Evolutionary conservation across 2,888 invertebrate species (phyloP).

Genomic region (Ctenicera cuprea): DNA sequence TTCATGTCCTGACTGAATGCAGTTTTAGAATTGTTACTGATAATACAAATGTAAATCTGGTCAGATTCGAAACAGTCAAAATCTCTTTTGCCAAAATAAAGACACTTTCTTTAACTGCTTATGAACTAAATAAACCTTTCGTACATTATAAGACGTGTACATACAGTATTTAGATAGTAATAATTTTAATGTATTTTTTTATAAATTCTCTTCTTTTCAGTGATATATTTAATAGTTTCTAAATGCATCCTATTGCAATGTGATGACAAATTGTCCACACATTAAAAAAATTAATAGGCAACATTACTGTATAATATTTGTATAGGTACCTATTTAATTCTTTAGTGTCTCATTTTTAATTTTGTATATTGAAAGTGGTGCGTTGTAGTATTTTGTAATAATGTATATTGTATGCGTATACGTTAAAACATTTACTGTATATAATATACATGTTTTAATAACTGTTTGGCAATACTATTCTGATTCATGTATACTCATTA

Average conservation of each 20-base stretch:
- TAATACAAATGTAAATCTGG: slow-evolving; percentile 21
- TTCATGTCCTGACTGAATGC: slow-evolving; percentile 31
- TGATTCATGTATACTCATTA: slow-evolving; percentile 57
- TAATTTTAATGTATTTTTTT: slow-evolving; percentile 52
- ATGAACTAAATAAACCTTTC: slow-evolving; percentile 24
- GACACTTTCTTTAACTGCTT: slow-evolving; percentile 18
- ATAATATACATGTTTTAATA: slow-evolving; percentile 64
- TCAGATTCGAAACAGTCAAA: neutral
- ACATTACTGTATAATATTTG: slow-evolving; percentile 56
- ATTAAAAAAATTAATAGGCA: slow-evolving; percentile 38
- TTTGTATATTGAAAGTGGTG: slow-evolving; percentile 66
- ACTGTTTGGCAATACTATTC: slow-evolving; percentile 63
- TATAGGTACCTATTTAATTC: slow-evolving; percentile 55
- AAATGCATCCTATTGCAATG: slow-evolving; percentile 32
- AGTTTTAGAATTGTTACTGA: slow-evolving; percentile 7
- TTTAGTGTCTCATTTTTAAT: slow-evolving; percentile 56
- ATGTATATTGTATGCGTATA: slow-evolving; percentile 66
- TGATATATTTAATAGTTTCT: slow-evolving; percentile 47
- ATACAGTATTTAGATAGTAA: slow-evolving; percentile 56
- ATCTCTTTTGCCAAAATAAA: slow-evolving; percentile 9
- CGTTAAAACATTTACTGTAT: slow-evolving; percentile 64
- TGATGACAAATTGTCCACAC: slow-evolving; percentile 35
- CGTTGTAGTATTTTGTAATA: slow-evolving; percentile 69
- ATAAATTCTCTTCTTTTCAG: slow-evolving; percentile 44
- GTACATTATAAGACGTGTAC: slow-evolving; percentile 43